A percentile compares a stretch with the other conserved stretches of the same genome.
These are phyloP conservation scores for Calephelis perditalis DNA, from an alignment of 2,888 invertebrate genomes.

Conservation along the genomic window DNA sequence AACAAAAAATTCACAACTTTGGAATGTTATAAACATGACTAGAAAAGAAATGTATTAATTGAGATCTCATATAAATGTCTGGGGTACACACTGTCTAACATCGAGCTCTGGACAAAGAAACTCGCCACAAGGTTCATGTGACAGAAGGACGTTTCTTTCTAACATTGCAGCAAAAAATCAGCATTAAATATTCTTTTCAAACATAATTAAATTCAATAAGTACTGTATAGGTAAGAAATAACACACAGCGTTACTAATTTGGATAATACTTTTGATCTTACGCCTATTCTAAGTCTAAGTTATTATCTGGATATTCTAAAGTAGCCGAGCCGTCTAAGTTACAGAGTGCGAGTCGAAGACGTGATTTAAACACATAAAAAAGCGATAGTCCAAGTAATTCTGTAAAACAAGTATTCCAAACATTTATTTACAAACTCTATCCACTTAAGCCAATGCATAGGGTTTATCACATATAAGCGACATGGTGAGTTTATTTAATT, in stretches of 20 bases:
- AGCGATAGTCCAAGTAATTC: conserved; percentile 34
- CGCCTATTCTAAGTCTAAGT: conserved; percentile 62
- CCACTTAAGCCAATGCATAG: conserved; percentile 48
- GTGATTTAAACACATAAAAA: conserved; percentile 45
- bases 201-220: conserved; percentile 20
- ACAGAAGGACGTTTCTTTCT: conserved; percentile 31
- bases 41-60: conserved; percentile 52
- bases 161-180: conserved; percentile 5
- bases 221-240: conserved; percentile 55
- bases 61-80: conserved; percentile 48
- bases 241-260: conserved; percentile 73
- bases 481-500: conserved; percentile 28
- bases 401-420: conserved; percentile 42
- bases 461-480: conserved; percentile 8
- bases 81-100: conserved; percentile 32
- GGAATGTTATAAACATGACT: conserved; percentile 75
- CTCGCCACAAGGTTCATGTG: conserved; percentile 28
- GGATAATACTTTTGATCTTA: conserved; percentile 76
- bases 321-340: conserved; percentile 56
- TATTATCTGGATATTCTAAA: conserved; percentile 68
- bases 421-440: conserved; percentile 63
- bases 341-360: conserved; percentile 54
- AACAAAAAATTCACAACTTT: conserved; percentile 62
- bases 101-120: conserved; percentile 35
- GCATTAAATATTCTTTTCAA: conserved; percentile 5